Evolutionary conservation across 2,113 vertebrate species (phyloP), one percentile per base, ranked within the genome.

Genomic region (Anarhynchus alexandrinus): DNA sequence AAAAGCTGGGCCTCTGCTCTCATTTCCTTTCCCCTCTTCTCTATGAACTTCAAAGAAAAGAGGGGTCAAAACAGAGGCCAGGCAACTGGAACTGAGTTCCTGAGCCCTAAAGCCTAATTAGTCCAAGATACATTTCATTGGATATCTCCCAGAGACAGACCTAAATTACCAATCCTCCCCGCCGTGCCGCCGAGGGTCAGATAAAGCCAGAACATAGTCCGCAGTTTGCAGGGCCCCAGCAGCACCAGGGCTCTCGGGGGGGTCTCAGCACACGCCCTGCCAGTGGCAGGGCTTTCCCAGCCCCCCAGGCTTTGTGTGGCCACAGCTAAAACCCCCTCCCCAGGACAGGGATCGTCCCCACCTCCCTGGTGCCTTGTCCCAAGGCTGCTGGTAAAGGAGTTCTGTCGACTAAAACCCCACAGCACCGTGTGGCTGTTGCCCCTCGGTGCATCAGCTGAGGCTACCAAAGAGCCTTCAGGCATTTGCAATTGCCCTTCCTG

Each of bases 1-100:
- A 96, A 96, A 94, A 96, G 78, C 52, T 65, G 94, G 94, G 96
- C 95, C 95, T 96, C 96, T 95, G 72, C 32, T 84, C 89, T 96
- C 93, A 96, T 96, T 96, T 97, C 96, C 95, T 96, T 72, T 96
- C 89, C 66, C 57, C 66, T 95, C 78, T 96, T 92, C 66, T 95
- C 70, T 36, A 40, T 17, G 70, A 85, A 94, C 91, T 96, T 97
- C 96, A 96, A 96, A 96, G 89, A 74, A 92, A 89, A 94, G 36
- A 89, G 30, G 81, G 96, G 94, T 97, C 96, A 96, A 94, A 91
- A 93, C 81, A 87, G 70, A 93, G 95, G 86, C 89, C 93, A 96
- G 55, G 91, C 81, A 90, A 96, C 87, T 94, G 81, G 91, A 95
- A 96, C 15, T 3, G 43, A 79, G 93, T 94, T 97, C 78, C 95